phyloP scores from a whole-genome alignment of 1,140 invertebrate genomes.

The Drosophila sturtevanti region DNA sequence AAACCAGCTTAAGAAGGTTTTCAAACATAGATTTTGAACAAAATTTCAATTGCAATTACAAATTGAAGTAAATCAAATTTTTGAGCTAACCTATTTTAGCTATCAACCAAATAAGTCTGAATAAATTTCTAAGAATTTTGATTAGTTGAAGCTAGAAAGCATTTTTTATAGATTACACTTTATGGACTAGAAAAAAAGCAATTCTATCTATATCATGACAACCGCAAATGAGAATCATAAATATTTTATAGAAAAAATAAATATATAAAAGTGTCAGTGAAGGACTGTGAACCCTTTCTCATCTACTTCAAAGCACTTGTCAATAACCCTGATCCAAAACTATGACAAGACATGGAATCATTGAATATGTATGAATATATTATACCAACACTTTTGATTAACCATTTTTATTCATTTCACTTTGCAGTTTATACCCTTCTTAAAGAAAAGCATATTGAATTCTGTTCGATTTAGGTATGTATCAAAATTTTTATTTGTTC shows the following conservation, averaged over 20 bases:
- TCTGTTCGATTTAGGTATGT: background rate
- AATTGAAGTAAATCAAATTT: too few species aligned
- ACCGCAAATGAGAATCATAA: background rate
- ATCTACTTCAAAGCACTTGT: slow-evolving; percentile 13
- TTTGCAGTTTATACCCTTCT: background rate
- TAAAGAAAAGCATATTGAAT: background rate
- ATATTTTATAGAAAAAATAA: slow-evolving; percentile 10
- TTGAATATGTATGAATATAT: slow-evolving; percentile 32
- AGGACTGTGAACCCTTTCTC: background rate
- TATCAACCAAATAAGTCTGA: too few species aligned
- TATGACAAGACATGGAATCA: slow-evolving; percentile 29
- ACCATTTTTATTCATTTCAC: slow-evolving; percentile 14
- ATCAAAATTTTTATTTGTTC: too few species aligned
- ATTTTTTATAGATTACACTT: slow-evolving; percentile 8
- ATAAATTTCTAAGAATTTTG: background rate
- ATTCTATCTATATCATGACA: slow-evolving; percentile 2
- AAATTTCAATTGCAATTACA: too few species aligned
- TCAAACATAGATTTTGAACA: too few species aligned
- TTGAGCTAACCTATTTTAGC: too few species aligned
- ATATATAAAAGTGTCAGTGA: slow-evolving; percentile 9
- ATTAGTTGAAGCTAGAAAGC: background rate
- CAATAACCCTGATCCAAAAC: slow-evolving; percentile 33
- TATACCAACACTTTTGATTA: slow-evolving; percentile 49
- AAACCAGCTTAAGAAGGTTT: too few species aligned
- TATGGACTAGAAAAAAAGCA: slow-evolving; percentile 2